Conservation (phyloP, 2,888 invertebrate species). For the Tetropium fuscum region DNA sequence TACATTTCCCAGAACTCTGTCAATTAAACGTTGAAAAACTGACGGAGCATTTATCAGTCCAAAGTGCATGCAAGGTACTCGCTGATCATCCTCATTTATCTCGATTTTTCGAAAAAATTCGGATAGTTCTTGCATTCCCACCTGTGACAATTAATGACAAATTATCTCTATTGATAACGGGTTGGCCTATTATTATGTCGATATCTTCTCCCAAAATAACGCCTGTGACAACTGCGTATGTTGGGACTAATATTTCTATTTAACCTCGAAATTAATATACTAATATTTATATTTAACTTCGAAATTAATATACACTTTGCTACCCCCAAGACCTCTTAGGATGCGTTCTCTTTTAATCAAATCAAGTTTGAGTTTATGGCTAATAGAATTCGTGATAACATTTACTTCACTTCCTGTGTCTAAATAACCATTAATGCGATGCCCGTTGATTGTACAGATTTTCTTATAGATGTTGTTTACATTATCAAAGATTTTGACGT, state of each 20-base stretch:
- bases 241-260: not conserved
- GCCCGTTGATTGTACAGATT: not conserved
- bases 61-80: no score
- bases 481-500: not conserved
- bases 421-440: not conserved
- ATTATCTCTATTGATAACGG: no score
- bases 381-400: not conserved
- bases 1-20: no score
- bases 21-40: no score
- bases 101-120: no score
- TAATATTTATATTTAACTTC: not conserved
- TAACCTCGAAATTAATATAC: not conserved
- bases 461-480: not conserved
- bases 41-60: no score
- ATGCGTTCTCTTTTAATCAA: not conserved
- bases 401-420: not conserved
- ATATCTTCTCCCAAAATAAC: not conserved
- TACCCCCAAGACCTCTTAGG: not conserved
- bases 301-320: not conserved
- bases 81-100: no score
- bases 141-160: no score
- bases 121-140: no score
- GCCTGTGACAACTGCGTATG: no score
- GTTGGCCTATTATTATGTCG: not conserved
- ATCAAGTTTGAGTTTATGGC: not conserved